Conservation (phyloP, 2,888 invertebrate species). For the Microlaimidae sp. region DNA sequence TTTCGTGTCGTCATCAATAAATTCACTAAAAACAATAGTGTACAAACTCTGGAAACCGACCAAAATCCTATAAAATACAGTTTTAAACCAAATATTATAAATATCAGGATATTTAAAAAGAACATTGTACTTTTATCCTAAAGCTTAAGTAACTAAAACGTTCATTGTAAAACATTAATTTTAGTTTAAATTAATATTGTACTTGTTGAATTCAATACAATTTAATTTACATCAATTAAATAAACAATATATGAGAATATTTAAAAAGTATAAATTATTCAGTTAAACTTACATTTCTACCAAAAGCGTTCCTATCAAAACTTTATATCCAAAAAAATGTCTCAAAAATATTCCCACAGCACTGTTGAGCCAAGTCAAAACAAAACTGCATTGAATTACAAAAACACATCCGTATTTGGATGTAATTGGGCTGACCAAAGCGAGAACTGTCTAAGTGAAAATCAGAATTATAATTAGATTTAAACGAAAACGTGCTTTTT, state of each 20-base stretch:
- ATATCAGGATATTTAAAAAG: too few relatives aligned
- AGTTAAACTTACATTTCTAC: conserved; percentile 5
- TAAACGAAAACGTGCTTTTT: too few relatives aligned
- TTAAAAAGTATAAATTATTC: too few relatives aligned
- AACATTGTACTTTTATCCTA: not conserved
- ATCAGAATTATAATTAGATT: too few relatives aligned
- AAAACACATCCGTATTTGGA: not conserved
- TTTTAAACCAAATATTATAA: too few relatives aligned
- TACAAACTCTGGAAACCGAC: not conserved
- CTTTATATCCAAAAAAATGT: not conserved
- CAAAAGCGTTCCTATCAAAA: not conserved
- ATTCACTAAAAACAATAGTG: not conserved
- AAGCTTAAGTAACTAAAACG: not conserved
- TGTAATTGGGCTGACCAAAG: not conserved
- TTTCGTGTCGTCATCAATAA: conserved; percentile 7
- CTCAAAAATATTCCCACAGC: not conserved
- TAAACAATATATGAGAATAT: too few relatives aligned
- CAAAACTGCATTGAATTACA: not conserved
- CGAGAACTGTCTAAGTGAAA: too few relatives aligned
- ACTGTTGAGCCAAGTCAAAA: conserved; percentile 6
- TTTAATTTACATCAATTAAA: too few relatives aligned
- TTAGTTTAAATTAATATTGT: too few relatives aligned
- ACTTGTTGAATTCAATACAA: too few relatives aligned
- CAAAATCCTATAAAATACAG: conserved; percentile 5
- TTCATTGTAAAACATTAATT: too few relatives aligned